Conservation (phyloP, 2,888 invertebrate genomes). For the Sminthurides aquaticus region DNA sequence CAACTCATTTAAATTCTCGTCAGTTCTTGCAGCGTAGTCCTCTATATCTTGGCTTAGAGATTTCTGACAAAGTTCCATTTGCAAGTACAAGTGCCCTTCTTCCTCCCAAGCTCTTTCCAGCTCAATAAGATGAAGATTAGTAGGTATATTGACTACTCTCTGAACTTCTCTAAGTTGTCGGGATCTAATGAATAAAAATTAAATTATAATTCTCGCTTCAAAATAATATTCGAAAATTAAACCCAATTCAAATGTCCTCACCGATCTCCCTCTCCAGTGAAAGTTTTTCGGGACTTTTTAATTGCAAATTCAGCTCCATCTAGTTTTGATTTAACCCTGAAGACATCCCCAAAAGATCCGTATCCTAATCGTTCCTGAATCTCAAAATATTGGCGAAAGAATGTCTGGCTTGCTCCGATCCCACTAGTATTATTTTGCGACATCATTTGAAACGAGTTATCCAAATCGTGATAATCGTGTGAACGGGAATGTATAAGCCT, state of each 20-base stretch:
- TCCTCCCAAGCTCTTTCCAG: slow-evolving; percentile 69
- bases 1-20: neutral
- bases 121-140: slow-evolving; percentile 60
- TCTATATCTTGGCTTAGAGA: slow-evolving; percentile 40
- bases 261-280: slow-evolving; percentile 55
- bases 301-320: slow-evolving; percentile 63
- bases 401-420: slow-evolving; percentile 46
- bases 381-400: slow-evolving; percentile 63
- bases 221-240: no score
- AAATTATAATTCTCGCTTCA: no score
- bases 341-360: slow-evolving; percentile 70
- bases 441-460: slow-evolving; percentile 36
- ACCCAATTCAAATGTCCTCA: no score
- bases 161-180: slow-evolving; percentile 59
- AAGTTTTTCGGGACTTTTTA: slow-evolving; percentile 59
- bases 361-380: slow-evolving; percentile 58
- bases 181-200: slow-evolving; percentile 45
- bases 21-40: slow-evolving; percentile 18
- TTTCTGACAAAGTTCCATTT: slow-evolving; percentile 55
- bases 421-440: slow-evolving; percentile 20
- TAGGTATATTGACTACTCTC: slow-evolving; percentile 61
- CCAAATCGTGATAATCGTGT: slow-evolving; percentile 35
- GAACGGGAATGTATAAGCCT: slow-evolving; percentile 36
- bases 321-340: slow-evolving; percentile 58
- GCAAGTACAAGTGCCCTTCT: slow-evolving; percentile 58